Evolutionary conservation across 2,797 vertebrate genomes (phyloP), one percentile per base, ranked within the genome.

Genomic region (Cuniculus paca): DNA sequence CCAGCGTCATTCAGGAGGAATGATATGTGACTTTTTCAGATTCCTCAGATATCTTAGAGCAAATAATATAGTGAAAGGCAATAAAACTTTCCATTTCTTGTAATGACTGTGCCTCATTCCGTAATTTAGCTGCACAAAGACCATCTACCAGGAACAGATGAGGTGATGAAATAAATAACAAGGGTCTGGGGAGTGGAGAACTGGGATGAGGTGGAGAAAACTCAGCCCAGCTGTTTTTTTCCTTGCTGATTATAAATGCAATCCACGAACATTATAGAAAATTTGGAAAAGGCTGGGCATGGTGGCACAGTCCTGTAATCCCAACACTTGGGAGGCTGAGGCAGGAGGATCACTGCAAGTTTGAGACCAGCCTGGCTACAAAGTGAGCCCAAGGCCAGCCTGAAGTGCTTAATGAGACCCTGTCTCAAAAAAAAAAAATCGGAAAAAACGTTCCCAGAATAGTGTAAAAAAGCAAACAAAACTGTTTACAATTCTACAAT

Each of bases 201-300:
- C 20, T 63, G 80, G 48, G n/a, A 68, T 24, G 75, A 91, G 36
- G 36, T 45, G 0, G 50, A 93, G 56, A 94, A 82, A 85, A 74
- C 72, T 4, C 52, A 70, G 61, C 8, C 20, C 2, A 36, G 45
- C 65, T 65, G 16, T 54, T n/a, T 84, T 54, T 74, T 48, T 39
- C 52, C 28, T 82, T 88, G 82, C 22, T 79, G 82, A 68, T 88
- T 92, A 65, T 81, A 86, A 90, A 65, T 77, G 11, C 50, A 83
- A 58, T 56, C 4, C 1, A 48, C 24, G 16, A 68, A 77, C 20
- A 85, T 42, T 88, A 56, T 36, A 96, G 65, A 95, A 91, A 88
- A 88, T 36, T 54, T 81, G 26, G 54, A 39, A 42, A 93, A n/a
- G n/a, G n/a, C n/a, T n/a, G n/a, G n/a, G n/a, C n/a, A n/a, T n/a